These are phyloP conservation scores for Pristionchus fissidentatus DNA, from an alignment of 2,888 invertebrate species.

Conservation along the genomic window DNA sequence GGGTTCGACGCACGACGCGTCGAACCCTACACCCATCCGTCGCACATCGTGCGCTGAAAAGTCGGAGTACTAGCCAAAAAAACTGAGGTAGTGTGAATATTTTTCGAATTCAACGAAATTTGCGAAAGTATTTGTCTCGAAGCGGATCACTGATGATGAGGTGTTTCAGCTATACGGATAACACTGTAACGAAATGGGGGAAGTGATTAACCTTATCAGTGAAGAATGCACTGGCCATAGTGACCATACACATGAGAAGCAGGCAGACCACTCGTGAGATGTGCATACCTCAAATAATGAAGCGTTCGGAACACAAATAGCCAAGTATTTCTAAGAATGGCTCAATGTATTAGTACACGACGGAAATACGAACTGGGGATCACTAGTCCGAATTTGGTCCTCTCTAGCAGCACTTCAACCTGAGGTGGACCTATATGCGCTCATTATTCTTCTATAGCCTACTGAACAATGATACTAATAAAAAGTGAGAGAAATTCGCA, in stretches of 20 bases:
- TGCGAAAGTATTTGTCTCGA: not conserved
- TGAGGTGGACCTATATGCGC: too few relatives aligned
- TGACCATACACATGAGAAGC: slow-evolving; percentile 4
- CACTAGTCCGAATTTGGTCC: too few relatives aligned
- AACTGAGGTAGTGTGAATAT: not conserved
- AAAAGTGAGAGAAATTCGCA: too few relatives aligned
- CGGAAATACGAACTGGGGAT: too few relatives aligned
- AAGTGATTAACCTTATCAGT: slow-evolving; percentile 44
- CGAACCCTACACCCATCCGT: not conserved
- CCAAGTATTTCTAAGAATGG: too few relatives aligned
- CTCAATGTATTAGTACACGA: too few relatives aligned
- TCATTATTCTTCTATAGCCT: too few relatives aligned
- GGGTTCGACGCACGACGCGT: too few relatives aligned
- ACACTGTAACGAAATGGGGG: too few relatives aligned
- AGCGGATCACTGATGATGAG: not conserved
- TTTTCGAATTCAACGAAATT: not conserved
- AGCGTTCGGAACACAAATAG: too few relatives aligned
- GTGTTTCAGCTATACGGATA: not conserved
- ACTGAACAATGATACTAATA: too few relatives aligned
- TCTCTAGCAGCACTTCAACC: too few relatives aligned
- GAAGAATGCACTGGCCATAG: slow-evolving; percentile 23
- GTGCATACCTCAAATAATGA: slow-evolving; percentile 9
- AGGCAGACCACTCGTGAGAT: slow-evolving; percentile 16
- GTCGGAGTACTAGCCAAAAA: not conserved
- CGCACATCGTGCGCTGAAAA: not conserved